Evolutionary conservation across 1,140 invertebrate genomes (phyloP), one percentile per base, ranked within the genome.

Genomic region (Portunus trituberculatus): DNA sequence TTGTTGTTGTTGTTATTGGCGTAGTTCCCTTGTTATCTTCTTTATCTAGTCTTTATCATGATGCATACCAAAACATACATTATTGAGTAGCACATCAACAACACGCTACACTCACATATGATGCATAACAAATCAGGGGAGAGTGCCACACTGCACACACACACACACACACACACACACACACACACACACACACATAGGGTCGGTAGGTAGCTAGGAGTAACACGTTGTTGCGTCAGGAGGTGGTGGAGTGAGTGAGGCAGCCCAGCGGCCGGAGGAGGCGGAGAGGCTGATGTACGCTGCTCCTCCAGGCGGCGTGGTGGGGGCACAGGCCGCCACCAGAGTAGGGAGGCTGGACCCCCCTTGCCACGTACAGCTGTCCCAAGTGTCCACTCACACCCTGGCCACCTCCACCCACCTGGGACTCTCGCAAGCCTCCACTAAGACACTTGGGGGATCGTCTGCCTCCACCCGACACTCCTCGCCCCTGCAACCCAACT

Each of bases 321-420:
- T n/a, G 4, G 89, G 59, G 88, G 87, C 8, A 7, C 59, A 25
- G 93, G 87, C 25, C 83, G 39, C 67, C 32, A 82, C 45, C 52
- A 91, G 45, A 12, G 45, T n/a, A 45, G 39, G 28, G 8, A 90
- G 32, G 59, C 10, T 86, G 0, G 94, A 95, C n/a, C 76, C 76
- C 32, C 45, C 90, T 10, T 92, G 89, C 82, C 94, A 95, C 7
- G 67, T 95, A 20, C 94, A 95, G 90, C 94, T 95, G n/a, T 95
- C 94, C 12, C 94, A 95, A 52, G 94, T 92, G 45, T 95, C 94
- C 48, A 92, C 94, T 29, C 94, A 95, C 48, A 95, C 94, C 2
- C 52, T 95, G 91, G 94, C 82, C 25, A 93, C 94, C 48, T 95
- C 94, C 52, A 95, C 94, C 16, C 90, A 95, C 48, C 84, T 95